Evolutionary conservation across 92 coral and sea anemone species (phyloP), one percentile per base, ranked within the genome.

Genomic region (Siderastrea radians): DNA sequence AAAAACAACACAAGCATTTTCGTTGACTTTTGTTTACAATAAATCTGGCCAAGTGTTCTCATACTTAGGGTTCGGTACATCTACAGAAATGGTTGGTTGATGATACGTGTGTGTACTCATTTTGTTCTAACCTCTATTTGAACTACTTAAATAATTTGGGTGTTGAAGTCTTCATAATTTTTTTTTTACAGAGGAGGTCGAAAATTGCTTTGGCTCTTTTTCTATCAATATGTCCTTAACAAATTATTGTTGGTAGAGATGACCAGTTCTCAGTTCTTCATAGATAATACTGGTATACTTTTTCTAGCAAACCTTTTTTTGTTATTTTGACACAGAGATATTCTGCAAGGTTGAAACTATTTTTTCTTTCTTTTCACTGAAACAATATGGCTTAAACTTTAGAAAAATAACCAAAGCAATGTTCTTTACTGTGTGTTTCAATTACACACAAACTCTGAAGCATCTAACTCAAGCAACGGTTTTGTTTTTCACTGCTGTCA

Each of bases 391-490:
- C 9, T 38, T 6, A 38, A 16, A 17, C 49, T 50, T 49, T 57
- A 7, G 58, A 38, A 50, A 59, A 72, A 72, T 15, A 61, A 74
- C 87, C 87, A 84, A 72, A 14, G 55, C 86, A 60, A 3, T 45
- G 15, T 19, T 70, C 45, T 3, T 19, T 69, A 26, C 38, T 26
- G 38, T 26, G 38, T 26, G 38, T 26, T 26, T 26, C 38, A 26
- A 26, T 26, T 26, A 26, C 38, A 26, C 38, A 26, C 38, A 26
- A 26, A 26, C 38, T 26, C 38, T 26, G 38, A 26, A 26, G 38
- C 0, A 0, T 26, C 38, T 26, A 26, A 26, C 38, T 26, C 38
- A 26, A 26, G 38, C 38, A 26, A 26, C 38, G 38, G 38, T 26
- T 26, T 26, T 26, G 38, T 26, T 26, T 26, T 26, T 26, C 38